A percentile compares a stretch with the other conserved stretches of the same genome.
These are phyloP conservation scores for Coenobita brevimanus DNA, from an alignment of 1,140 invertebrate genomes.

Conservation along the genomic window DNA sequence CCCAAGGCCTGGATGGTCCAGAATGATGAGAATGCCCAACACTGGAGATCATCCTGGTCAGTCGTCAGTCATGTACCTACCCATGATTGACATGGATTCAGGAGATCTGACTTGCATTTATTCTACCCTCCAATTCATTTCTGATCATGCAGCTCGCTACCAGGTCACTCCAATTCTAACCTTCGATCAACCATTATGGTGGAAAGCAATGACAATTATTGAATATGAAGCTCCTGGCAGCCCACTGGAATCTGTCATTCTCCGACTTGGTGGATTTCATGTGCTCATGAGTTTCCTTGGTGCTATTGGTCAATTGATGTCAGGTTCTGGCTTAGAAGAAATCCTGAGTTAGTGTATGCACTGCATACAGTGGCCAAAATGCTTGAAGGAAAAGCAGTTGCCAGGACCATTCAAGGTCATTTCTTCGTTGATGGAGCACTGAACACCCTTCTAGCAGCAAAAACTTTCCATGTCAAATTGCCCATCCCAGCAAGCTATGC, in stretches of 20 bases:
- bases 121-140: neutral
- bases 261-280: constrained; percentile 12
- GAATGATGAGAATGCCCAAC: neutral
- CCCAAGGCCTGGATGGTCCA: constrained; percentile 7
- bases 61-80: neutral
- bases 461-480: neutral
- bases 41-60: neutral
- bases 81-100: constrained; percentile 27
- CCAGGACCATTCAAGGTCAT: constrained; percentile 4
- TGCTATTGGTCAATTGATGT: neutral
- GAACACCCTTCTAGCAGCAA: neutral
- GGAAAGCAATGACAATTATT: neutral
- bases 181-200: constrained; percentile 16
- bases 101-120: neutral
- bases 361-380: neutral
- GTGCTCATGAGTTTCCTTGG: constrained; percentile 10
- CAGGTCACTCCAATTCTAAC: neutral
- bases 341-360: constrained; percentile 20
- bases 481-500: neutral
- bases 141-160: neutral
- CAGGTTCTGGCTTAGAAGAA: neutral
- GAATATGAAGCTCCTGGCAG: neutral
- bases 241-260: neutral
- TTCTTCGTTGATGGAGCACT: constrained; percentile 7
- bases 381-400: neutral